Evolutionary conservation across 2,113 vertebrate species (phyloP).

Genomic region (Setophaga petechia): DNA sequence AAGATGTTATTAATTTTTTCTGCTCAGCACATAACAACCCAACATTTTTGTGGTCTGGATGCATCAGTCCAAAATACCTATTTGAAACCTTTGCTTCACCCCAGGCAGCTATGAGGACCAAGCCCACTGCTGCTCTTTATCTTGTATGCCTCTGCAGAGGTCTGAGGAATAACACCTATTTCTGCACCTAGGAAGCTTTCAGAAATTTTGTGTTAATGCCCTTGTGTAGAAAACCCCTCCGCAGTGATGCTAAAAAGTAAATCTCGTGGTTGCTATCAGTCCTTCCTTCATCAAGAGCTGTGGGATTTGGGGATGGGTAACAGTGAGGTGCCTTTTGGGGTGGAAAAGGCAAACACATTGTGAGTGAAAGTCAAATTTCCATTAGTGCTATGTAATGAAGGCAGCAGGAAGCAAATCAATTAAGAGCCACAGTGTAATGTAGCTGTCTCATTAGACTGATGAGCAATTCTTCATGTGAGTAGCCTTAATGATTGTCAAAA

Average conservation of each 20-base stretch:
- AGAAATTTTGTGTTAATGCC: background rate
- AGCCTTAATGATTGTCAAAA: constrained; percentile 53
- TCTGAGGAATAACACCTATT: background rate
- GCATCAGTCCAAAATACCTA: background rate
- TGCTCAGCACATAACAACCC: background rate
- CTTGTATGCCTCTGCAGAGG: background rate
- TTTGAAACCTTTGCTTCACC: background rate
- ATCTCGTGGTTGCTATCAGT: background rate
- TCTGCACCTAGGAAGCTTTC: background rate
- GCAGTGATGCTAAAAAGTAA: background rate
- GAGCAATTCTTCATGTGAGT: constrained; percentile 25
- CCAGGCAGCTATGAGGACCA: background rate
- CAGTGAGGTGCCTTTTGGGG: background rate
- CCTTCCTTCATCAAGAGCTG: background rate
- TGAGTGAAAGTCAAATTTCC: constrained; percentile 42
- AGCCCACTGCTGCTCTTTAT: background rate
- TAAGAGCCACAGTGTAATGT: constrained; percentile 36
- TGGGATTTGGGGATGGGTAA: background rate
- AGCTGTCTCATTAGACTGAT: constrained; percentile 40
- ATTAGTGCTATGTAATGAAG: constrained; percentile 48
- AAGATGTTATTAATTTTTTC: background rate
- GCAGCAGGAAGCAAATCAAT: constrained; percentile 56
- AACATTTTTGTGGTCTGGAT: background rate
- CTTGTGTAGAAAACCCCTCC: background rate
- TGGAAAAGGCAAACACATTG: constrained; percentile 11